phyloP scores from a whole-genome alignment of 2,888 invertebrate species.

The Hedya salicella region DNA sequence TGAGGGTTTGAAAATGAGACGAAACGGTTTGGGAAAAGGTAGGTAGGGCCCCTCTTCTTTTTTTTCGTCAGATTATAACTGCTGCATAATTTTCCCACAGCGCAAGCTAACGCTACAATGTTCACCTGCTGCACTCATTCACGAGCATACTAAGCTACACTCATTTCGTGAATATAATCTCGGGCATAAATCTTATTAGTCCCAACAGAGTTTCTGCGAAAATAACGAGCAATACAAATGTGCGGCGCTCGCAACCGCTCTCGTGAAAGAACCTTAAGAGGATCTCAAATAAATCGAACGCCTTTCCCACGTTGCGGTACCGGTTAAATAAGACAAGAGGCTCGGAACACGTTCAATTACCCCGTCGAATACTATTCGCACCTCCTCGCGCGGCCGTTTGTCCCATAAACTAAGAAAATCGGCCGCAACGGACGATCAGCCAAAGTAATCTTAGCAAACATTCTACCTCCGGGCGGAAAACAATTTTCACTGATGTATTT shows the following conservation, averaged over 20 bases:
- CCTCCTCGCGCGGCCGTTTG: slow-evolving; percentile 59
- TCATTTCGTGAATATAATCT: slow-evolving; percentile 27
- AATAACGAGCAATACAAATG: slow-evolving; percentile 37
- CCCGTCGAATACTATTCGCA: slow-evolving; percentile 57
- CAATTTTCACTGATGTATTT: slow-evolving; percentile 72
- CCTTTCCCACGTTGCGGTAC: slow-evolving; percentile 43
- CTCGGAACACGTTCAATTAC: slow-evolving; percentile 50
- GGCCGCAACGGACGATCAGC: slow-evolving; percentile 65
- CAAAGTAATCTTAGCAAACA: slow-evolving; percentile 71
- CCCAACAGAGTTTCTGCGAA: slow-evolving; percentile 21
- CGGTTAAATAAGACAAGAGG: slow-evolving; percentile 44
- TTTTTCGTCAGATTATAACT: no score
- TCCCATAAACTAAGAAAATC: slow-evolving; percentile 66
- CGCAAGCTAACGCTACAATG: not conserved
- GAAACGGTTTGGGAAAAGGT: no score
- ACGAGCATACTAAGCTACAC: slow-evolving; percentile 5
- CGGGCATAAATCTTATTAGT: slow-evolving; percentile 24
- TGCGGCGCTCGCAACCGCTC: slow-evolving; percentile 32
- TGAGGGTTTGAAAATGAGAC: no score
- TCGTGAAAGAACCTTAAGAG: slow-evolving; percentile 41
- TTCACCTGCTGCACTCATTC: slow-evolving; percentile 16
- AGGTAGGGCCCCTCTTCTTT: no score
- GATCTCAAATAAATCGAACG: slow-evolving; percentile 44
- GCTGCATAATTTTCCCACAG: not conserved
- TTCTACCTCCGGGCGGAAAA: slow-evolving; percentile 67